These are phyloP conservation scores for Polydrusus pterygomalis DNA, from an alignment of 2,888 invertebrate genomes.

Conservation along the genomic window DNA sequence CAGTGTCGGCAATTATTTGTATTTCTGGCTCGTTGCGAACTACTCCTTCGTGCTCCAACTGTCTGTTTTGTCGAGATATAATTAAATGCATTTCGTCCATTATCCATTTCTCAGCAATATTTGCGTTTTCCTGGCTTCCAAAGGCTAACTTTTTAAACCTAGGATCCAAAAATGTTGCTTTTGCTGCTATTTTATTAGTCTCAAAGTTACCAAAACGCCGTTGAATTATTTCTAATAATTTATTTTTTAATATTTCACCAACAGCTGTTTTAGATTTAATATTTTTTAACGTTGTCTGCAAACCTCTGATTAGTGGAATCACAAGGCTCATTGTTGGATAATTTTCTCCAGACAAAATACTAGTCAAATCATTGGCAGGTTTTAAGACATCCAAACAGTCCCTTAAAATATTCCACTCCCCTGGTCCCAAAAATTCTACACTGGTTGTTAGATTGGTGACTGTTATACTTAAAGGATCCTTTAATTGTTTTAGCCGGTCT, in stretches of 20 bases:
- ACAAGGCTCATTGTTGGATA: constrained; percentile 12
- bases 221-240: constrained; percentile 45
- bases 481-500: constrained; percentile 13
- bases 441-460: background rate
- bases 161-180: constrained; percentile 58
- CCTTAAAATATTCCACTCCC: background rate
- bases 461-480: constrained; percentile 11
- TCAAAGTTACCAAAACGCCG: constrained; percentile 53
- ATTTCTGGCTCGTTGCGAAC: constrained; percentile 15
- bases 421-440: background rate
- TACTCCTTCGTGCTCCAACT: constrained; percentile 9
- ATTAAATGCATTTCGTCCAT: constrained; percentile 12
- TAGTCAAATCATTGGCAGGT: background rate
- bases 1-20: constrained; percentile 6
- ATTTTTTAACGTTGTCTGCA: constrained; percentile 47
- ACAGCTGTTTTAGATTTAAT: constrained; percentile 37
- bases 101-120: constrained; percentile 8
- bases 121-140: constrained; percentile 35
- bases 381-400: background rate
- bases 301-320: constrained; percentile 7
- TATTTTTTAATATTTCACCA: constrained; percentile 46
- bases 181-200: constrained; percentile 55
- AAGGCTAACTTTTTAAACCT: constrained; percentile 58
- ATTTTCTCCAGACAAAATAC: background rate
- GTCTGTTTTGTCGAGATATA: constrained; percentile 21